Evolutionary conservation across 2,888 invertebrate genomes (phyloP).

Genomic region (Andrena praecox): DNA sequence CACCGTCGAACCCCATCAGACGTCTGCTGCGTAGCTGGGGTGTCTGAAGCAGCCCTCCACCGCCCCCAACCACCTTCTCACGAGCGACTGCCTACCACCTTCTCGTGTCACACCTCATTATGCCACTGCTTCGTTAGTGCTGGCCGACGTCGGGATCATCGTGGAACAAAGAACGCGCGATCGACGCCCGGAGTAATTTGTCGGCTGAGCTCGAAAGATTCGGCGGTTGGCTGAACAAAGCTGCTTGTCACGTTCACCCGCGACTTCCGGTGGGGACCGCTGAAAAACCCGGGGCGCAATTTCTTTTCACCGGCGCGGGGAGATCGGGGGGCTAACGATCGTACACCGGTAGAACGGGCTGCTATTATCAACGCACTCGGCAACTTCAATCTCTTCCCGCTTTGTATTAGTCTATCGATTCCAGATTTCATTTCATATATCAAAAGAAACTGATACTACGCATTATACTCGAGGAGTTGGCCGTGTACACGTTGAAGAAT

Average conservation of each 20-base stretch:
- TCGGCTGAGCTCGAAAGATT: conserved; percentile 50
- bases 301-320: conserved; percentile 1
- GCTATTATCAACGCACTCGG: background rate
- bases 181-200: conserved; percentile 59
- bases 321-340: conserved; percentile 4
- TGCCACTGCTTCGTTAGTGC: conserved; percentile 78
- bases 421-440: too few relatives aligned
- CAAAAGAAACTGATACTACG: too few relatives aligned
- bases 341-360: background rate
- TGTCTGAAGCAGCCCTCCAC: conserved; percentile 82
- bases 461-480: too few relatives aligned
- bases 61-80: conserved; percentile 33
- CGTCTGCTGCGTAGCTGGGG: conserved; percentile 76
- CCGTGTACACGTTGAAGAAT: background rate
- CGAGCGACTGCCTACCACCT: conserved; percentile 70
- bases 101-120: conserved; percentile 81
- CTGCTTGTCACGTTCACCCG: conserved; percentile 32
- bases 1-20: conserved; percentile 76
- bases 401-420: too few relatives aligned
- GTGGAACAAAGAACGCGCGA: conserved; percentile 67
- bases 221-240: conserved; percentile 57
- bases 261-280: background rate
- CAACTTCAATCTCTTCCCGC: too few relatives aligned
- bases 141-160: conserved; percentile 61
- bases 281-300: background rate